Base-by-base conservation (phyloP, 2,888 invertebrate species). In the Cecidostiba fungosa region DNA sequence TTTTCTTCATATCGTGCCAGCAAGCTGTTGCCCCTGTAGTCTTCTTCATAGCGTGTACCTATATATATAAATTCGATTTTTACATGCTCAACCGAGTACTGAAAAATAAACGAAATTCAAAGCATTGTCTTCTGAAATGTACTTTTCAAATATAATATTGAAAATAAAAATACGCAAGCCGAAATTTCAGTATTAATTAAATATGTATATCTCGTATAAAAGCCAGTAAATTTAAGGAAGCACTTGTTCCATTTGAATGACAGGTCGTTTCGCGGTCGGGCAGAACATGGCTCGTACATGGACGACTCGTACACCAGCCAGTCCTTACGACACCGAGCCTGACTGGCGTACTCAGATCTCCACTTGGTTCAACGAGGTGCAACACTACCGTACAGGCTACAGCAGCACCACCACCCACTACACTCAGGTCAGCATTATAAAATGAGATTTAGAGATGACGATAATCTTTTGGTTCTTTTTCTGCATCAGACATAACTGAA, bases 241-340 rank as follows among this genome's bases (percentile, higher is more conserved):
- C 47, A 1, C 47, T 14, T 16, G 14, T 23, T 29, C 29, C 3
- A 3, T 29, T 66, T 26, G 16, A n/a, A 23, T 82, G 62, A 76
- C 90, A 95, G 97, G 95, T 87, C 95, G 97, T 88, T 97, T 97
- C 93, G 95, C 96, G 0, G 97, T 97, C 87, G 97, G 97, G n/a
- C 97, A 97, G 93, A 98, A 98, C 93, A 95, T 97, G 85, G 97
- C 97, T 0, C 96, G 96, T 87, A 96, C 96, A 14, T 97, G 97
- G 97, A 97, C 97, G 86, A 97, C 96, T 81, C 95, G 95, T 84
- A 94, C 95, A 12, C 94, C 95, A 4, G 95, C 95, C 77, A 94
- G 93, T 86, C 94, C 95, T 19, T 92, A 94, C 87, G 96, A 96
- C 90, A 95, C 95, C 79, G 94, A 95, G 77, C 95, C 96, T 1